phyloP scores from a whole-genome alignment of 2,113 vertebrate genomes.

The Bothrops jararaca region DNA sequence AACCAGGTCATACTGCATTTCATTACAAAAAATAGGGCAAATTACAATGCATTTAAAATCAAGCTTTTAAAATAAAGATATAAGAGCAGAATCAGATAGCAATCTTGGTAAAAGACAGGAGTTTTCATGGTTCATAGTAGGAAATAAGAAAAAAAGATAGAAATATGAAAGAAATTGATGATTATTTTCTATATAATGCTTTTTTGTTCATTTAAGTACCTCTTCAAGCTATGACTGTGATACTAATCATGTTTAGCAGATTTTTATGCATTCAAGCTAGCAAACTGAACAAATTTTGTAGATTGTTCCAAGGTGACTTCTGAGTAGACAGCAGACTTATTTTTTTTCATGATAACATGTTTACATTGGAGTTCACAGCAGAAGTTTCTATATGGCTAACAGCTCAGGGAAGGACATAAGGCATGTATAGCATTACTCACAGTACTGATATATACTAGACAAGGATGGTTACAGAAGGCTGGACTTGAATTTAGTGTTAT shows the following conservation, averaged over 20 bases:
- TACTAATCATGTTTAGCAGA: background rate
- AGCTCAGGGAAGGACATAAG: background rate
- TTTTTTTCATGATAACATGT: background rate
- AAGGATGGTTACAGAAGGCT: background rate
- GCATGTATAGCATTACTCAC: background rate
- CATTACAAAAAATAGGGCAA: background rate
- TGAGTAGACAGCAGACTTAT: background rate
- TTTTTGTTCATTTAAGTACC: background rate
- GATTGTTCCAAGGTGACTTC: background rate
- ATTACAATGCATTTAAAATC: background rate
- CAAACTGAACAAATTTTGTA: background rate
- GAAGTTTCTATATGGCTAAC: background rate
- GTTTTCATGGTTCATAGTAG: background rate
- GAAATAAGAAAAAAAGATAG: background rate
- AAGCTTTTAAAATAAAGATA: background rate
- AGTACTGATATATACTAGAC: background rate
- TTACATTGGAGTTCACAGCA: background rate
- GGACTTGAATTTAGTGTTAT: background rate
- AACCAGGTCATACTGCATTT: background rate
- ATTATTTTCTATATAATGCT: background rate
- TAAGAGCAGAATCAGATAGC: background rate
- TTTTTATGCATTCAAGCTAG: background rate
- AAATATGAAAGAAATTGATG: background rate
- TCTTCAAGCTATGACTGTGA: background rate
- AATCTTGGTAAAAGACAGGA: background rate